Conservation (phyloP, 2,888 invertebrate species). For the Galerucella nymphaeae region DNA sequence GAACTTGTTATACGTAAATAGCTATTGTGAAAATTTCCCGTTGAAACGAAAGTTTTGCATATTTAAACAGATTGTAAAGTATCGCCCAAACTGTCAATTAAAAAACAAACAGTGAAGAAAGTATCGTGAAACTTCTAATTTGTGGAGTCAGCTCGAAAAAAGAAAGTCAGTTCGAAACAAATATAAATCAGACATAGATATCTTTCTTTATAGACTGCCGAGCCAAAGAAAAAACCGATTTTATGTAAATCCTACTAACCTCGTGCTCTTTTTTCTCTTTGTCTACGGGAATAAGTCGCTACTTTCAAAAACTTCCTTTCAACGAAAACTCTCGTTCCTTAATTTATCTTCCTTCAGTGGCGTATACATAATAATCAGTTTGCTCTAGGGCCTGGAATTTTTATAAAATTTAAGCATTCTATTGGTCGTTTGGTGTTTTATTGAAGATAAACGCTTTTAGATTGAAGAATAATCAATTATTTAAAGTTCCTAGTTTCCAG, state of each 20-base stretch:
- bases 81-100: constrained; percentile 17
- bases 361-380: background rate
- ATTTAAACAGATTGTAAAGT: constrained; percentile 8
- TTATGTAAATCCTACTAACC: constrained; percentile 32
- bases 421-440: too few relatives aligned
- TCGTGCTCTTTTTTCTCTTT: constrained; percentile 23
- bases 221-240: constrained; percentile 26
- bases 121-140: constrained; percentile 9
- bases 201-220: constrained; percentile 26
- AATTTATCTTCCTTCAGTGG: constrained; percentile 17
- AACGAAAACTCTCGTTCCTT: constrained; percentile 16
- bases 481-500: too few relatives aligned
- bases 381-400: too few relatives aligned
- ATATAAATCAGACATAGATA: constrained; percentile 33
- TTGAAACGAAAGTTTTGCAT: background rate
- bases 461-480: too few relatives aligned
- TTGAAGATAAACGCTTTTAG: too few relatives aligned
- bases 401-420: too few relatives aligned
- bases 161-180: constrained; percentile 21
- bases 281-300: constrained; percentile 26
- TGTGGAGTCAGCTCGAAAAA: background rate
- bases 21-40: background rate
- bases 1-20: too few relatives aligned
- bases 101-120: constrained; percentile 7
- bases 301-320: constrained; percentile 19